Evolutionary conservation across 2,888 invertebrate genomes (phyloP).

Genomic region (Sericinus montela): DNA sequence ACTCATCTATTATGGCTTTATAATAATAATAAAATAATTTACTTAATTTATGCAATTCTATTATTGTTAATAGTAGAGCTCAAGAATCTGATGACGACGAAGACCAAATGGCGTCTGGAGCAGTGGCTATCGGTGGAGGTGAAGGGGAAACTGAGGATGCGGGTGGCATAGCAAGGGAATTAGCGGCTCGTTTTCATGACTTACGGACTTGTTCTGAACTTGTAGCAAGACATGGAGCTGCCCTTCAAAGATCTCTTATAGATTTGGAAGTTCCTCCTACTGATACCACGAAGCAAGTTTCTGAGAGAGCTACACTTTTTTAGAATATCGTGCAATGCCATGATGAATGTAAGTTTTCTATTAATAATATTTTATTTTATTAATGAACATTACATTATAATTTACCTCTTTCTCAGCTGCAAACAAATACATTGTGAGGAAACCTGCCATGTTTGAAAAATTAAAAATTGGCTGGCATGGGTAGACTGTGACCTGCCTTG

Average conservation of each 20-base stretch:
- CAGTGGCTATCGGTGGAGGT: slow-evolving; percentile 66
- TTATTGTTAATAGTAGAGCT: slow-evolving; percentile 66
- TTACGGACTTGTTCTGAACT: slow-evolving; percentile 95
- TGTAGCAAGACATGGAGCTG: slow-evolving; percentile 92
- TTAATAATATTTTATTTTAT: too few species aligned
- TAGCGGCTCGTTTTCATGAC: slow-evolving; percentile 89
- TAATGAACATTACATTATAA: too few species aligned
- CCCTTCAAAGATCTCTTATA: slow-evolving; percentile 88
- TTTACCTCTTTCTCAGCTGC: too few species aligned
- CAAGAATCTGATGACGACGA: slow-evolving; percentile 88
- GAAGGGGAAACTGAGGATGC: slow-evolving; percentile 78
- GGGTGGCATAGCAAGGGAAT: slow-evolving; percentile 82
- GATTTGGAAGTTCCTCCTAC: slow-evolving; percentile 87
- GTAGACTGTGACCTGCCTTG: too few species aligned
- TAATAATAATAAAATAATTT: too few species aligned
- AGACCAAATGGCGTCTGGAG: slow-evolving; percentile 78
- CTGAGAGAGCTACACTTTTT: slow-evolving; percentile 97
- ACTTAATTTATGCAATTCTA: too few species aligned
- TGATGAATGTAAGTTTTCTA: slow-evolving; percentile 93
- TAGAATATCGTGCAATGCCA: slow-evolving; percentile 96
- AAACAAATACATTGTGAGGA: too few species aligned
- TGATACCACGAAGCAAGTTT: slow-evolving; percentile 91
- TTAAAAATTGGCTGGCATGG: too few species aligned
- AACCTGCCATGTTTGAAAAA: too few species aligned
- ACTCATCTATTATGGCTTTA: too few species aligned